Evolutionary conservation across 2,888 invertebrate genomes (phyloP).

Genomic region (Sarcophaga variegata): DNA sequence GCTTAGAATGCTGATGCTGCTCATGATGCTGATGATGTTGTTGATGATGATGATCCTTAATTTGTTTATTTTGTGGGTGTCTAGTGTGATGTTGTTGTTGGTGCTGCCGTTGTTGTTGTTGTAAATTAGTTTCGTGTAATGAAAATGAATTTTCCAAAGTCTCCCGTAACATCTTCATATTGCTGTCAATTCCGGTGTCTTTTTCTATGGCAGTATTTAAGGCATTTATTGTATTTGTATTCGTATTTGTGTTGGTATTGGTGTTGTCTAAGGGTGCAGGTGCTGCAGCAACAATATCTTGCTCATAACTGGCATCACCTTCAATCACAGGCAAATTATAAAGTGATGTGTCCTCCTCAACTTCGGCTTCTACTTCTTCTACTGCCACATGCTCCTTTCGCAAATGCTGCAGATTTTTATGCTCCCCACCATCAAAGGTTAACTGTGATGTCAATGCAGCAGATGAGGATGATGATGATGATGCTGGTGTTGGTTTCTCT

Average conservation of each 20-base stretch:
- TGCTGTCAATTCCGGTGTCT: slow-evolving; percentile 12
- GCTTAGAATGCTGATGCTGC: slow-evolving; percentile 62
- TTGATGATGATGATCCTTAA: slow-evolving; percentile 58
- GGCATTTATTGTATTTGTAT: slow-evolving; percentile 58
- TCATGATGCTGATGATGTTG: slow-evolving; percentile 66
- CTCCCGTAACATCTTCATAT: slow-evolving; percentile 46
- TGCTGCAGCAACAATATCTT: slow-evolving; percentile 11
- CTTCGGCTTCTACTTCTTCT: slow-evolving; percentile 53
- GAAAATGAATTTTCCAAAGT: slow-evolving; percentile 51
- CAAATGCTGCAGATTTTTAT: slow-evolving; percentile 52
- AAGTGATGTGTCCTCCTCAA: slow-evolving; percentile 56
- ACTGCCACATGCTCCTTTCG: not conserved
- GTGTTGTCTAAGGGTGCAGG: not conserved
- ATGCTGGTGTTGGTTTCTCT: slow-evolving; percentile 64
- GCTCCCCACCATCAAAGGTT: slow-evolving; percentile 27
- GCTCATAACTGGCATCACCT: slow-evolving; percentile 3
- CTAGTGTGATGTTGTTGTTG: slow-evolving; percentile 58
- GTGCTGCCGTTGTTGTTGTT: slow-evolving; percentile 52
- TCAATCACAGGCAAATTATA: slow-evolving; percentile 58
- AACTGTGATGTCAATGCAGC: slow-evolving; percentile 66
- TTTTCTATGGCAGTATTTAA: slow-evolving; percentile 66
- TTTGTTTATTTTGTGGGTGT: slow-evolving; percentile 66
- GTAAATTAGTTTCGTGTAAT: slow-evolving; percentile 57
- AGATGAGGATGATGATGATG: slow-evolving; percentile 43
- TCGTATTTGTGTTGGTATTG: slow-evolving; percentile 13